Evolutionary conservation across 2,113 vertebrate genomes (phyloP).

Genomic region (Lepus timidus): DNA sequence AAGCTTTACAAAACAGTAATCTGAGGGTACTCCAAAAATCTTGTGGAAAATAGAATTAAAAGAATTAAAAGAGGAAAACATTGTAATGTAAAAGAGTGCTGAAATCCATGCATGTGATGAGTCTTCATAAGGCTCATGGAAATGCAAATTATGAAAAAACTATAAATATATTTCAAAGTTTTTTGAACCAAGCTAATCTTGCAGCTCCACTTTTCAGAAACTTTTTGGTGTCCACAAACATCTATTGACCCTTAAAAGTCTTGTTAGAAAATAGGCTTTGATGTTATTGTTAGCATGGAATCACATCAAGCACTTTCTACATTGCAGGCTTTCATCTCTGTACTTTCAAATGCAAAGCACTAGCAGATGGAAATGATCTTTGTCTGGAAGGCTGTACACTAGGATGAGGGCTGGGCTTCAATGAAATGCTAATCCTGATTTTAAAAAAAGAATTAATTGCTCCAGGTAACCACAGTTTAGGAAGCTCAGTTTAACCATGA

Average conservation of each 20-base stretch:
- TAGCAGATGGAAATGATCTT: not conserved
- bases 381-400: not conserved
- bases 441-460: not conserved
- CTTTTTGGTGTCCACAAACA: not conserved
- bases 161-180: too few species aligned
- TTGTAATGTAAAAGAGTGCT: too few species aligned
- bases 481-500: not conserved
- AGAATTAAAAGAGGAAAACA: too few species aligned
- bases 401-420: not conserved
- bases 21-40: too few species aligned
- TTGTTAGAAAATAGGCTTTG: not conserved
- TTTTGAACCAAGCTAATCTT: too few species aligned
- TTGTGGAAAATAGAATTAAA: too few species aligned
- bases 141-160: too few species aligned
- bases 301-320: not conserved
- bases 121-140: too few species aligned
- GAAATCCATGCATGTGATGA: too few species aligned
- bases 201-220: too few species aligned
- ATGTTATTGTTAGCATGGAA: not conserved
- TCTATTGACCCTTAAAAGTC: not conserved
- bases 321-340: not conserved
- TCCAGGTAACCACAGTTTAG: not conserved
- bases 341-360: slow-evolving; percentile 39
- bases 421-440: not conserved
- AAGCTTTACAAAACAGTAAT: not conserved